A percentile compares a stretch with the other conserved stretches of the same genome.
These are phyloP conservation scores for Rhinoptilus africanus DNA, from an alignment of 2,113 vertebrate genomes.

Conservation along the genomic window DNA sequence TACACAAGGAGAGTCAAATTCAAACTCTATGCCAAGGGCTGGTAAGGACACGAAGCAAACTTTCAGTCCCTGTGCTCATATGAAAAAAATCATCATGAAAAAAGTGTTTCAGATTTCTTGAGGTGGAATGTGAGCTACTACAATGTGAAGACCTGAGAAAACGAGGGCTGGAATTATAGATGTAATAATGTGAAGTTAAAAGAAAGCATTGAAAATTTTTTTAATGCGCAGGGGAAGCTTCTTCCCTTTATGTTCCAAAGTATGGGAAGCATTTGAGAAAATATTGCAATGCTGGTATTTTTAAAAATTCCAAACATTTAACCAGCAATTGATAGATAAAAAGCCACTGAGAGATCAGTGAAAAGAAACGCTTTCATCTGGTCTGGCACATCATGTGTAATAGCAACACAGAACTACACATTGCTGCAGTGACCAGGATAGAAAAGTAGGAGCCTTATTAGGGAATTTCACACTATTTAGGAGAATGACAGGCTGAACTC, in stretches of 20 bases:
- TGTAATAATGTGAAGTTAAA: neutral
- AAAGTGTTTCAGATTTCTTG: neutral
- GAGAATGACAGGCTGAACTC: neutral
- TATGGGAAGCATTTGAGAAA: neutral
- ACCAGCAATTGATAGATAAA: neutral
- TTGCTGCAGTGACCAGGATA: neutral
- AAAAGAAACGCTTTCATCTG: neutral
- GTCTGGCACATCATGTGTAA: neutral
- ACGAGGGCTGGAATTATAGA: neutral
- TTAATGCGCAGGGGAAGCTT: rapidly evolving
- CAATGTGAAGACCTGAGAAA: neutral
- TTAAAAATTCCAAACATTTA: neutral
- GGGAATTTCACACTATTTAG: neutral
- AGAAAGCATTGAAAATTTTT: neutral
- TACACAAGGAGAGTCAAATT: neutral
- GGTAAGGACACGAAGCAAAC: neutral
- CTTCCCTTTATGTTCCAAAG: neutral
- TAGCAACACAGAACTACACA: neutral
- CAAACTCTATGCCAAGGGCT: neutral
- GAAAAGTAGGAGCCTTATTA: neutral
- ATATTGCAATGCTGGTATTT: neutral
- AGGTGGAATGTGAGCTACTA: neutral
- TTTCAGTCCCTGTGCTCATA: neutral
- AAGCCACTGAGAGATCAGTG: neutral
- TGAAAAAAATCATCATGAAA: neutral